These are phyloP conservation scores for Ceratitis capitata DNA, from an alignment of 1,140 invertebrate species.

Conservation along the genomic window DNA sequence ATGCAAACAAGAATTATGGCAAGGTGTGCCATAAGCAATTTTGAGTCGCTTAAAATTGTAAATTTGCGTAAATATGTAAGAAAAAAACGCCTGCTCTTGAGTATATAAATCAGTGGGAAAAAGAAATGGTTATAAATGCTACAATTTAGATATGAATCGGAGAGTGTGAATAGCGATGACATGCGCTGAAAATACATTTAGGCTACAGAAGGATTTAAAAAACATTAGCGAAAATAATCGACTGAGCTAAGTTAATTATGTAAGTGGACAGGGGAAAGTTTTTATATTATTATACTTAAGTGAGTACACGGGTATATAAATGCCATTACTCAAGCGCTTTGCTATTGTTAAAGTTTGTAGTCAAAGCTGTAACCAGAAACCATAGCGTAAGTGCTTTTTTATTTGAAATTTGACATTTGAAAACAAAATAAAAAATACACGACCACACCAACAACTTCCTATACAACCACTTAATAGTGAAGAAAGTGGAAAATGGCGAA, in stretches of 20 bases:
- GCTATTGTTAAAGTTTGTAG: not conserved
- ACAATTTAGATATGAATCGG: not conserved
- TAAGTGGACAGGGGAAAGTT: not conserved
- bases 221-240: too few species aligned
- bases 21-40: not conserved
- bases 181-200: not conserved
- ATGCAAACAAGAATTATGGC: not conserved
- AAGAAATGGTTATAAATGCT: not conserved
- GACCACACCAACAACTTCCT: not conserved
- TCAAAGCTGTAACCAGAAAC: not conserved
- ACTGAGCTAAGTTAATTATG: not conserved
- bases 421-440: too few species aligned
- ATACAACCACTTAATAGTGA: not conserved
- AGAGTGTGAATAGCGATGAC: not conserved
- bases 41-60: not conserved
- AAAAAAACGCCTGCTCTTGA: not conserved
- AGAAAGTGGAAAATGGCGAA: not conserved
- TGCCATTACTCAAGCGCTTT: not conserved
- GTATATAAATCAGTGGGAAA: not conserved
- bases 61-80: not conserved
- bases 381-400: not conserved
- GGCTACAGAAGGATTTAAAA: not conserved
- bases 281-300: not conserved
- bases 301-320: not conserved
- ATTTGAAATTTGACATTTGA: not conserved